Evolutionary conservation across 1,140 invertebrate genomes (phyloP).

Genomic region (Campoletis sonorensis): DNA sequence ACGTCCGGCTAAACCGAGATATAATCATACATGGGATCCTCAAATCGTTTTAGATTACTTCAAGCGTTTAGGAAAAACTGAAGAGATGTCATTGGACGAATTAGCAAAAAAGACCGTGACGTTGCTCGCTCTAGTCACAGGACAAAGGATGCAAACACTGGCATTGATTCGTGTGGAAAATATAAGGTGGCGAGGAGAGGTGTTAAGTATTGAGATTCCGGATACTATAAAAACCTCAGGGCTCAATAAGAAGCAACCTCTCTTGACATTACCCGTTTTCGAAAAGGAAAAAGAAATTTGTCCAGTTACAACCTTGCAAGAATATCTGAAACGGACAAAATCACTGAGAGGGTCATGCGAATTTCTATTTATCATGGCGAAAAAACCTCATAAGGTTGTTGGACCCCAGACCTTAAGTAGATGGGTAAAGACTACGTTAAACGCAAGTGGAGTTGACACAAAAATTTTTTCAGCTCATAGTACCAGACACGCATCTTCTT

Average conservation of each 20-base stretch:
- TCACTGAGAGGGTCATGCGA: not conserved
- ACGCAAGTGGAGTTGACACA: not conserved
- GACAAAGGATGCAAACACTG: slow-evolving; percentile 58
- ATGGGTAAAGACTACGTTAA: not conserved
- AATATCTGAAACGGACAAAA: not conserved
- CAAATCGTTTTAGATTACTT: slow-evolving; percentile 49
- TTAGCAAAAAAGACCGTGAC: slow-evolving; percentile 47
- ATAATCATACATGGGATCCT: slow-evolving; percentile 56
- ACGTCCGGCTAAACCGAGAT: slow-evolving; percentile 53
- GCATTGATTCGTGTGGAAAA: slow-evolving; percentile 32
- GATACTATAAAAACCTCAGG: not conserved
- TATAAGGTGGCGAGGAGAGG: not conserved
- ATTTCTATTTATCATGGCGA: not conserved
- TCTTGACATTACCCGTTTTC: not conserved
- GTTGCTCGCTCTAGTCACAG: slow-evolving; percentile 47
- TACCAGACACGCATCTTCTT: not conserved
- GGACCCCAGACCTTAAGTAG: not conserved
- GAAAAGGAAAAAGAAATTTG: not conserved
- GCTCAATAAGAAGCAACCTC: not conserved
- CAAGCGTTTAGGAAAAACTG: slow-evolving; percentile 30
- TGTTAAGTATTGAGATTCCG: not conserved
- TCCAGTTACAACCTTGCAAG: not conserved
- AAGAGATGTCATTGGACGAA: slow-evolving; percentile 29
- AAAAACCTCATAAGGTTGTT: not conserved
- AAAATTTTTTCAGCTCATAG: not conserved